Conservation (phyloP, 1,140 invertebrate genomes). For the Oedothorax gibbosus region DNA sequence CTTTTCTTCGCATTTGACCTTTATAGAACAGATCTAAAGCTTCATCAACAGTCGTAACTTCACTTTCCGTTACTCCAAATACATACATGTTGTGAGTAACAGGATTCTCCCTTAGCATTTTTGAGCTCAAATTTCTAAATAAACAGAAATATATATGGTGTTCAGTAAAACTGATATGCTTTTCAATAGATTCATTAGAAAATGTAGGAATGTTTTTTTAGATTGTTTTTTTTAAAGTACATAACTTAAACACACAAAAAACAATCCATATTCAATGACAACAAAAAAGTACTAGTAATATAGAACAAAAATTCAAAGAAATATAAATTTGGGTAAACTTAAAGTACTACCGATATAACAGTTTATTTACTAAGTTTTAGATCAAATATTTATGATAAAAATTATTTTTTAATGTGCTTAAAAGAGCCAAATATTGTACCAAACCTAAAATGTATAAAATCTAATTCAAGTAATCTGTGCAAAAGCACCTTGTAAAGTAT, state of each 20-base stretch:
- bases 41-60: slow-evolving; percentile 90
- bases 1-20: slow-evolving; percentile 85
- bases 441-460: no score
- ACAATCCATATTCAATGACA: neutral
- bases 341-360: no score
- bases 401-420: no score
- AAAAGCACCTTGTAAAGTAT: no score
- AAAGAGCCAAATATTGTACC: no score
- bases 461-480: no score
- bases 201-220: no score
- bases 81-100: slow-evolving; percentile 87
- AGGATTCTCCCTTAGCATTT: slow-evolving; percentile 82
- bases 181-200: neutral
- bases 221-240: neutral
- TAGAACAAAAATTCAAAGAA: no score
- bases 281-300: neutral
- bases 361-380: no score
- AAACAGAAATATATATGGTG: slow-evolving; percentile 1
- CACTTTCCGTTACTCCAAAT: slow-evolving; percentile 87
- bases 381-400: no score
- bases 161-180: neutral
- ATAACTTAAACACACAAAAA: neutral
- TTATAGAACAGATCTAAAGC: slow-evolving; percentile 85
- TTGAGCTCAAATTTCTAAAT: slow-evolving; percentile 71
- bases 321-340: no score